Evolutionary conservation across 2,888 invertebrate species (phyloP).

Genomic region (Pseudococcus longispinus): DNA sequence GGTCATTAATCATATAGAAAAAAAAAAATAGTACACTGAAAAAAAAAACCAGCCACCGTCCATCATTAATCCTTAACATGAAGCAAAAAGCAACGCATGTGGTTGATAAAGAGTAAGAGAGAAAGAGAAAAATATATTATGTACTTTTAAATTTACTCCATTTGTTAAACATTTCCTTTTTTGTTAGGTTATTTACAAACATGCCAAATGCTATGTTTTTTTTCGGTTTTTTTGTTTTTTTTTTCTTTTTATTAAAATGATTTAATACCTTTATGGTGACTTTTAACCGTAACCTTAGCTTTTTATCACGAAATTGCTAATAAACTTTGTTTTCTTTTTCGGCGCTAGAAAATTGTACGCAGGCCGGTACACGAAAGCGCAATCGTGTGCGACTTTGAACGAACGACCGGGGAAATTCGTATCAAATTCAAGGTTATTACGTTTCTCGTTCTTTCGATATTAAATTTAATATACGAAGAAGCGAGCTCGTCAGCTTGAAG

Average conservation of each 20-base stretch:
- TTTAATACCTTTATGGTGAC: background rate
- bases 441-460: background rate
- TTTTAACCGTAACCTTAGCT: background rate
- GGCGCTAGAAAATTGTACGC: background rate
- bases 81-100: constrained; percentile 10
- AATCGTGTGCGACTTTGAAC: constrained; percentile 4
- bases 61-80: constrained; percentile 24
- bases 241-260: constrained; percentile 31
- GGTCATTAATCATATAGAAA: constrained; percentile 12
- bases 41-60: background rate
- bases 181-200: constrained; percentile 32
- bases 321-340: background rate
- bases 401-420: background rate
- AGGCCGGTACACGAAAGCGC: background rate
- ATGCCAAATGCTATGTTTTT: constrained; percentile 1
- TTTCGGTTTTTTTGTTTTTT: no score
- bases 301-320: constrained; percentile 35
- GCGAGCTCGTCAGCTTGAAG: background rate
- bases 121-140: background rate
- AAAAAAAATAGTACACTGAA: background rate
- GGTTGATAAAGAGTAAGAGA: background rate
- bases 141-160: constrained; percentile 34
- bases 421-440: constrained; percentile 24
- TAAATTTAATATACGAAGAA: background rate
- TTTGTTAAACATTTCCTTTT: constrained; percentile 46